These are phyloP conservation scores for Hylaeus volcanicus DNA, from an alignment of 1,140 invertebrate species.

Conservation along the genomic window DNA sequence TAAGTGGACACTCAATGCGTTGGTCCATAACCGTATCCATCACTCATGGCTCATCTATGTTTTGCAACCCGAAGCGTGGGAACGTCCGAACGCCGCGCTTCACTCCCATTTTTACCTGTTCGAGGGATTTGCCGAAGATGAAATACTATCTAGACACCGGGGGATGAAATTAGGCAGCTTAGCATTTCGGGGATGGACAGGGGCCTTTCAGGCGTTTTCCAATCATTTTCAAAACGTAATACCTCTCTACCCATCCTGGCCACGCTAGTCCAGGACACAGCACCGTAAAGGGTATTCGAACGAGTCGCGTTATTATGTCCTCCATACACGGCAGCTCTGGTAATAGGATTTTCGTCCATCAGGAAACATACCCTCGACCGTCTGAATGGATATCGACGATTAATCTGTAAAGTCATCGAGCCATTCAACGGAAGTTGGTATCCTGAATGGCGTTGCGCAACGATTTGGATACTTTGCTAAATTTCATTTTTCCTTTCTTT, in stretches of 20 bases:
- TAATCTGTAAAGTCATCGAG: conserved; percentile 16
- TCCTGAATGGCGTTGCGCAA: not conserved
- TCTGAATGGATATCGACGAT: conserved; percentile 9
- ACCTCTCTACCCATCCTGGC: conserved; percentile 9
- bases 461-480: not conserved
- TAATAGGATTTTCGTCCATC: conserved; percentile 50
- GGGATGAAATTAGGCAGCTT: conserved; percentile 69
- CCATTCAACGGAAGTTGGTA: conserved; percentile 1
- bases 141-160: conserved; percentile 65
- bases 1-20: conserved; percentile 34
- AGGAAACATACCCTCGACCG: not conserved
- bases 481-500: not conserved
- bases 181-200: conserved; percentile 60
- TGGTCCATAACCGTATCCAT: conserved; percentile 39
- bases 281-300: conserved; percentile 31
- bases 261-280: not conserved
- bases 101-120: conserved; percentile 69
- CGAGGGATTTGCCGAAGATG: conserved; percentile 64
- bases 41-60: conserved; percentile 49
- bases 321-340: not conserved
- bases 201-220: conserved; percentile 54
- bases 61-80: conserved; percentile 69
- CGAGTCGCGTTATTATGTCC: conserved; percentile 25
- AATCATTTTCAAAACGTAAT: conserved; percentile 67
- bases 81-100: conserved; percentile 50